Evolutionary conservation across 2,888 invertebrate species (phyloP), one percentile per base, ranked within the genome.

Genomic region (Fragum sueziense): DNA sequence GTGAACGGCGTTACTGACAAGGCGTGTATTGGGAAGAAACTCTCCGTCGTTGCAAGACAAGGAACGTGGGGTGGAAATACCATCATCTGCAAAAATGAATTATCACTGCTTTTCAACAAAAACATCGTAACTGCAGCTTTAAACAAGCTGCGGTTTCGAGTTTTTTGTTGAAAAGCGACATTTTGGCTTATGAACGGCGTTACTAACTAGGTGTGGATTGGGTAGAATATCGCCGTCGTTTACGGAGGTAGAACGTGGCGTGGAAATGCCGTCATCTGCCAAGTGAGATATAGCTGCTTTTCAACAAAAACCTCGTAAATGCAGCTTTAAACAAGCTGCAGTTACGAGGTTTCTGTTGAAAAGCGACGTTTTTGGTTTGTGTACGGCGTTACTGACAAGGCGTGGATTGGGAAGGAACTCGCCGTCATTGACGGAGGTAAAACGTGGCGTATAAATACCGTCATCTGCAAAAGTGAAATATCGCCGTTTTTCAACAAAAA

Each of bases 391-490:
- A n/a, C 62, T 62, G 3, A 62, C 34, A 34, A 33, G 20, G 3
- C 41, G 41, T 1, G 68, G 22, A 14, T 41, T 68, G 20, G 41
- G 41, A 4, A 68, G 25, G 20, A 20, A 7, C 22, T 41, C 29
- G n/a, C 51, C 9, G 86, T 85, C 27, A n/a, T 34, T 2, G 3
- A 62, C 62, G 17, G 62, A 62, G 2, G 1, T 27, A 17, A n/a
- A 34, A 11, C 62, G 11, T n/a, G 62, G 62, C 6, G 33, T 62
- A 3, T 33, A 33, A 20, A 62, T 4, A 20, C 34, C 62, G 17
- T 62, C 62, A 29, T 62, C 62, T 62, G 27, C 25, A 2, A 61
- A 29, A 29, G 2, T 34, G 1, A 33, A 47, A n/a, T n/a, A n/a
- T n/a, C n/a, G n/a, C n/a, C n/a, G n/a, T n/a, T n/a, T n/a, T n/a